phyloP scores from a whole-genome alignment of 2,113 vertebrate species.

The Tragelaphus buxtoni region DNA sequence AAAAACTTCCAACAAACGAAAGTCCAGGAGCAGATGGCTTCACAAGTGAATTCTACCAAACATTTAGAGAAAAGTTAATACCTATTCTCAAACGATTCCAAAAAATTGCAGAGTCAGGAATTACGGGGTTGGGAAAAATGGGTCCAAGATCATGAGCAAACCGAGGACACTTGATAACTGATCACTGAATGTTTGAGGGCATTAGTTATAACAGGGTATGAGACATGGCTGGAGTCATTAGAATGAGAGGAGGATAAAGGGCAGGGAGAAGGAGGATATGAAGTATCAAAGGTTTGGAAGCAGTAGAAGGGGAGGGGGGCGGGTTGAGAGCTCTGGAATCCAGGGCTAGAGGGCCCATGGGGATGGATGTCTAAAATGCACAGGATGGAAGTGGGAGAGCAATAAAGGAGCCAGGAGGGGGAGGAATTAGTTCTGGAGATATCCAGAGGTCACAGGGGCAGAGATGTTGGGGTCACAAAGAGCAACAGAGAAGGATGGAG shows the following conservation, averaged over 20 bases:
- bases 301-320: neutral
- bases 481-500: neutral
- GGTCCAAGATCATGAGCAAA: neutral
- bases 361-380: neutral
- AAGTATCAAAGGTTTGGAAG: neutral
- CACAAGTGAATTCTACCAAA: neutral
- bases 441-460: neutral
- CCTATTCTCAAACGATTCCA: neutral
- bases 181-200: neutral
- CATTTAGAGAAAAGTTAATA: neutral
- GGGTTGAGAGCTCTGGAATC: neutral
- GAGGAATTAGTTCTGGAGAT: neutral
- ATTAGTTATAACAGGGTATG: neutral
- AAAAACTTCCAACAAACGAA: neutral
- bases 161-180: neutral
- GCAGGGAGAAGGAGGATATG: neutral
- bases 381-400: neutral
- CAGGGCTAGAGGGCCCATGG: rapidly evolving
- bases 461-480: neutral
- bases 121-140: neutral
- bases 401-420: neutral
- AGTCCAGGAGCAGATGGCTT: neutral
- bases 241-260: neutral
- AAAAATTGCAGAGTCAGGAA: neutral
- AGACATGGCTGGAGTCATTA: neutral